Evolutionary conservation across 2,888 invertebrate genomes (phyloP), one percentile per base, ranked within the genome.

Genomic region (Cephus spinipes): DNA sequence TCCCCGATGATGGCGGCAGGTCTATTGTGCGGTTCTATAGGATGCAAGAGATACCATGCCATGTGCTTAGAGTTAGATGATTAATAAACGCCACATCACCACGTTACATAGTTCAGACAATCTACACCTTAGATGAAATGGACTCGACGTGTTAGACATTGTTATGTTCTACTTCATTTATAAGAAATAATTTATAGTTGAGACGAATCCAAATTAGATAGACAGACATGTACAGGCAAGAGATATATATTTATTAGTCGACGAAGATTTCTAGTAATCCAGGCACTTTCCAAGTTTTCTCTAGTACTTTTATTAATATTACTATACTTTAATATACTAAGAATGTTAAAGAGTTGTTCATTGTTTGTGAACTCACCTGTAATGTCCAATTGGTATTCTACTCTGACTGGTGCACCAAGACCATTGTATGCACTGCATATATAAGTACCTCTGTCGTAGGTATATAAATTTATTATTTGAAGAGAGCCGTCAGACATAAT

Each of bases 371-470:
- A 83, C 94, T 92, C 92, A 97, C 97, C 97, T 90, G 94, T 94
- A 75, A 97, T 95, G 81, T 94, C 93, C 12, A 98, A 93, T 79
- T 93, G 93, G 78, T 97, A 93, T 91, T 96, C 94, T 83, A 93
- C 94, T 85, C 94, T 94, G 55, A 94, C 93, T 23, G 96, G 94
- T 75, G 93, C 91, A 31, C 96, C 96, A 35, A 96, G 92, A 3
- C 94, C 94, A 91, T 98, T 98, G 89, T 95, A 95, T 1, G 97
- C 98, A 12, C 95, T 93, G 89, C 98, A 98, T 77, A 96, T 94
- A 91, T 98, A 98, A 15, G 95, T 94, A 68, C 98, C 98, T 34
- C 95, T 94, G 91, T 98, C 98, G 77, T 95, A 94, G 83, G 94
- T 94, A 88, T 95, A 95, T 36, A 97, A 93, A 69, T 96, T 96